A percentile compares a stretch with the other conserved stretches of the same genome.
Evolutionary conservation across 2,797 vertebrate genomes (phyloP).

Genomic region (Sandelia bainsii): DNA sequence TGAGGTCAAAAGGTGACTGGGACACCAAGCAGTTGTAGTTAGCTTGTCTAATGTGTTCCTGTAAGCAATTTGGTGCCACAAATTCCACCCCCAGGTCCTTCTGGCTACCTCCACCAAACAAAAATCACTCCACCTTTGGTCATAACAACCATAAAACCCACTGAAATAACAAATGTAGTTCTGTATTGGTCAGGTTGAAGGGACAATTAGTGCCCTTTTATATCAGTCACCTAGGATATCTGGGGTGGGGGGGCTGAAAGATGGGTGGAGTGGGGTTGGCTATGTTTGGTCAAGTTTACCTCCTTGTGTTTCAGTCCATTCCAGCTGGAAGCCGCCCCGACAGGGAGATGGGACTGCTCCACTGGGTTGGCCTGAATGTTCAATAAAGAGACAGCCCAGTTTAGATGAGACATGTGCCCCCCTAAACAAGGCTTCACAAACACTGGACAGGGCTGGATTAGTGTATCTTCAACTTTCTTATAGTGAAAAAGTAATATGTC

Average conservation of each 20-base stretch:
- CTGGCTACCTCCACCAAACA: constrained; percentile 54
- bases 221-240: constrained; percentile 56
- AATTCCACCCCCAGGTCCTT: constrained; percentile 7
- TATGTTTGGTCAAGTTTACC: constrained; percentile 75
- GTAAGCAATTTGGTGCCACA: constrained; percentile 23
- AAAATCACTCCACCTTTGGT: constrained; percentile 37
- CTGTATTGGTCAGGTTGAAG: constrained; percentile 32
- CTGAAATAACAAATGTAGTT: not conserved
- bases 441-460: constrained; percentile 43
- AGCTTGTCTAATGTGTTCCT: constrained; percentile 30
- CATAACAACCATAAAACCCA: constrained; percentile 9
- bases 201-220: constrained; percentile 52
- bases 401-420: constrained; percentile 76
- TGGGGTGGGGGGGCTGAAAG: constrained; percentile 46
- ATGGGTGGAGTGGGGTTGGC: constrained; percentile 64
- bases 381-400: constrained; percentile 80
- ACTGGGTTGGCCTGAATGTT: constrained; percentile 82
- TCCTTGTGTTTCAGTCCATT: constrained; percentile 82
- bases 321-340: constrained; percentile 82
- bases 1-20: constrained; percentile 13
- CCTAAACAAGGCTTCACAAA: constrained; percentile 63
- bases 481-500: constrained; percentile 10
- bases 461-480: constrained; percentile 25
- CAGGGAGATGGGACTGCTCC: constrained; percentile 83
- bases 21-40: constrained; percentile 19